Evolutionary conservation across 1,140 invertebrate genomes (phyloP).

Genomic region (Drosophila murphyi): DNA sequence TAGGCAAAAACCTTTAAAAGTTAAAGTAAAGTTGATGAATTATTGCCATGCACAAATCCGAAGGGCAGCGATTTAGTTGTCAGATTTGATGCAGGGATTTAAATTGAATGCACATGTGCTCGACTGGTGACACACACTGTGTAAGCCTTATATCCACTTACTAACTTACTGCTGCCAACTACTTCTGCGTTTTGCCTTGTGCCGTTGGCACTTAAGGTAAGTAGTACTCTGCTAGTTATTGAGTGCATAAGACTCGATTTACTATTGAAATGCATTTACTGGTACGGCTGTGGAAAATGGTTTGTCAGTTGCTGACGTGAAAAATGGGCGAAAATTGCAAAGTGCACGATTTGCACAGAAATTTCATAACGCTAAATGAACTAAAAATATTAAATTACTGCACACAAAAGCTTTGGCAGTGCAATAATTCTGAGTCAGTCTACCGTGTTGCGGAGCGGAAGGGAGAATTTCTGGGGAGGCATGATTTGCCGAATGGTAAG

Average conservation of each 20-base stretch:
- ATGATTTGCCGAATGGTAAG: not conserved
- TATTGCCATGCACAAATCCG: slow-evolving; percentile 8
- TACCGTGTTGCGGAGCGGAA: not conserved
- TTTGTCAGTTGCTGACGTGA: slow-evolving; percentile 52
- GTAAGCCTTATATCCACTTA: slow-evolving; percentile 54
- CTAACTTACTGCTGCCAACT: slow-evolving; percentile 16
- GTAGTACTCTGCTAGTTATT: slow-evolving; percentile 41
- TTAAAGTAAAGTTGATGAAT: slow-evolving; percentile 1
- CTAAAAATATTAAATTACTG: slow-evolving; percentile 73
- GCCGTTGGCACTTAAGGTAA: slow-evolving; percentile 25
- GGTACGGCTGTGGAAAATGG: slow-evolving; percentile 30
- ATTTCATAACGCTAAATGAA: slow-evolving; percentile 76
- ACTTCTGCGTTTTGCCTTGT: not conserved
- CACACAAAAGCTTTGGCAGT: slow-evolving; percentile 44
- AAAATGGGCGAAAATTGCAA: slow-evolving; percentile 59
- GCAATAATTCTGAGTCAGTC: slow-evolving; percentile 11
- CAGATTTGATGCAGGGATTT: slow-evolving; percentile 10
- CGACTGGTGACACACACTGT: slow-evolving; percentile 13
- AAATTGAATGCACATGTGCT: slow-evolving; percentile 29
- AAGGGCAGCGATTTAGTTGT: not conserved
- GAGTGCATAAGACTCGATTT: slow-evolving; percentile 75
- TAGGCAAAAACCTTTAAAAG: not conserved
- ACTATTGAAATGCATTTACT: slow-evolving; percentile 59
- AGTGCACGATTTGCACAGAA: slow-evolving; percentile 56
- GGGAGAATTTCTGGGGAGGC: not conserved